Base-by-base conservation (phyloP, 2,113 vertebrate species). In the Myotis yumanensis region DNA sequence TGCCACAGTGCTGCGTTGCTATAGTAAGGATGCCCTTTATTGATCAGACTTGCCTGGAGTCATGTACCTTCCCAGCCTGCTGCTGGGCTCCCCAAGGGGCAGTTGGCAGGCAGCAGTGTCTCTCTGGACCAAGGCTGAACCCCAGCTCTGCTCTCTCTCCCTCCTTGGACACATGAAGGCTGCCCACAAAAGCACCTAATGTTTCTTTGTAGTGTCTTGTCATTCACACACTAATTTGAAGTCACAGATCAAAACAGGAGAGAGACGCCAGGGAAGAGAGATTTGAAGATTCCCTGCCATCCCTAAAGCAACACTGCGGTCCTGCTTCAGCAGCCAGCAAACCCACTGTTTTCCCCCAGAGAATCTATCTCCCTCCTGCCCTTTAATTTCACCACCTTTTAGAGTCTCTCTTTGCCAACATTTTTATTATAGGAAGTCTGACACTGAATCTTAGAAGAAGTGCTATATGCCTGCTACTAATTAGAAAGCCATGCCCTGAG, bases 201-300 rank as follows among this genome's bases (percentile, higher is more conserved):
- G 85, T 69, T 92, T 97, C 96, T 96, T 73, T 94, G 77, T 75
- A 91, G 69, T 86, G 40, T 94, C 95, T 96, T 95, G 92, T 96
- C 93, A 95, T 95, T 96, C 91, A 95, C 96, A 96, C 83, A 95
- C 80, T 97, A 97, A 97, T 97, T 96, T 97, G 91, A 97, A 96
- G 93, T 91, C 90, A 92, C 75, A 93, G 93, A 95, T 93, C 93
- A 96, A 88, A 97, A 93, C 88, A 46, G 64, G 77, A 32, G 40
- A 95, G 72, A 87, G 14, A 93, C 88, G 93, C 52, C 18, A 86
- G 85, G 88, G 92, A 86, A 89, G 90, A 94, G 75, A 90, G 54
- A 93, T 46, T 90, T 66, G 51, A 97, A 96, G 79, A 59, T 52
- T 43, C 75, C 69, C 62, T 25, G 28, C 62, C 20, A 89, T 86